Evolutionary conservation across 2,113 vertebrate species (phyloP).

Genomic region (Emydura subglobosa): DNA sequence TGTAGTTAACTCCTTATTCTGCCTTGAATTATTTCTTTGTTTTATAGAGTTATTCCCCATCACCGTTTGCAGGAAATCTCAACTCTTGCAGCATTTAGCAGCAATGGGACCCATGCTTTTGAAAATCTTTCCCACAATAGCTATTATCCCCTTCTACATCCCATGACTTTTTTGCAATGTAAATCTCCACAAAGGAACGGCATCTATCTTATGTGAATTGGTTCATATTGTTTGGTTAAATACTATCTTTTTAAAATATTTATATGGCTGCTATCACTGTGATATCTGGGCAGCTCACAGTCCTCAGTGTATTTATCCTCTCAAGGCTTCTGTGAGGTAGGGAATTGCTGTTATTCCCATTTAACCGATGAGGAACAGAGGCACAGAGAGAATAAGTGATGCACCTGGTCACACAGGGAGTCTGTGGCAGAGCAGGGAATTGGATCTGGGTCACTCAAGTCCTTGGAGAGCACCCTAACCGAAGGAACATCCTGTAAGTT

Average conservation of each 20-base stretch:
- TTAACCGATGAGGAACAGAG: neutral
- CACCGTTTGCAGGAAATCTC: rapidly evolving
- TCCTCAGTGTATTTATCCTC: neutral
- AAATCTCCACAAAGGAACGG: neutral
- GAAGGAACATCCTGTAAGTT: neutral
- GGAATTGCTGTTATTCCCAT: neutral
- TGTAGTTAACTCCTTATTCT: rapidly evolving
- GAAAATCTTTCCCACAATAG: neutral
- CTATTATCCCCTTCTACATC: neutral
- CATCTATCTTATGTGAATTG: neutral
- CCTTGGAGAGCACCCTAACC: neutral
- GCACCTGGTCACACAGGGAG: neutral
- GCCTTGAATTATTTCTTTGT: neutral
- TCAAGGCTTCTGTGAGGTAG: neutral
- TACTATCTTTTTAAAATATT: neutral
- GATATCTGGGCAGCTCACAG: neutral
- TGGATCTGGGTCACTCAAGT: neutral
- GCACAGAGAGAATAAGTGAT: neutral
- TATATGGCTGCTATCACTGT: neutral
- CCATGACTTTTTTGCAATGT: neutral
- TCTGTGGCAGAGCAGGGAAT: neutral
- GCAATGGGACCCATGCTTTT: neutral
- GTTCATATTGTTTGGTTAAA: neutral
- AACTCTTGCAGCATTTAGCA: neutral
- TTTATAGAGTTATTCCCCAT: neutral